phyloP scores from a whole-genome alignment of 2,888 invertebrate genomes.

The Neocrepidodera transversa region DNA sequence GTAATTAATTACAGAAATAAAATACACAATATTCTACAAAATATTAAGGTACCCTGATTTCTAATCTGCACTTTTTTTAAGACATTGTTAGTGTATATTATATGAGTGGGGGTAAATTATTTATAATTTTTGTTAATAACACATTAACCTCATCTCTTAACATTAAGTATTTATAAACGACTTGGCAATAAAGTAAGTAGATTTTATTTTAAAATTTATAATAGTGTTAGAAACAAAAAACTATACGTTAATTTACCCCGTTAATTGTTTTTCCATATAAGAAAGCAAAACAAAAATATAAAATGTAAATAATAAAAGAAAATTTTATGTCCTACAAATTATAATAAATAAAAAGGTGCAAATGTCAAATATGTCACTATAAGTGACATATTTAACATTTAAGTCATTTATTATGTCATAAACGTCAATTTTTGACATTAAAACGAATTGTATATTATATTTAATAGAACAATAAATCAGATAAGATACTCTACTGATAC shows the following conservation, averaged over 20 bases:
- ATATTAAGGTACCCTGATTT: slow-evolving; percentile 19
- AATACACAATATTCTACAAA: slow-evolving; percentile 12
- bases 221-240: background rate
- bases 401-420: too few relatives aligned
- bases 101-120: background rate
- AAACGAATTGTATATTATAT: background rate
- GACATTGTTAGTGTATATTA: slow-evolving; percentile 6
- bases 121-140: too few relatives aligned
- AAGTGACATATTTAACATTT: too few relatives aligned
- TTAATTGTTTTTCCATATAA: background rate
- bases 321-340: slow-evolving; percentile 27
- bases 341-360: slow-evolving; percentile 14
- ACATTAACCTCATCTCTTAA: background rate
- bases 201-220: background rate
- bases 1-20: slow-evolving; percentile 20
- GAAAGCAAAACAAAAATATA: slow-evolving; percentile 11
- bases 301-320: slow-evolving; percentile 4
- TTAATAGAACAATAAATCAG: background rate
- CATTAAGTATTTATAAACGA: background rate
- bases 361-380: too few relatives aligned
- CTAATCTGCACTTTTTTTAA: slow-evolving; percentile 7
- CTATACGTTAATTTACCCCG: background rate
- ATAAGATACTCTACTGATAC: slow-evolving; percentile 38
- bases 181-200: background rate
- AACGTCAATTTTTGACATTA: too few relatives aligned